Evolutionary conservation across 1,140 invertebrate genomes (phyloP).

Genomic region (Apis cerana): DNA sequence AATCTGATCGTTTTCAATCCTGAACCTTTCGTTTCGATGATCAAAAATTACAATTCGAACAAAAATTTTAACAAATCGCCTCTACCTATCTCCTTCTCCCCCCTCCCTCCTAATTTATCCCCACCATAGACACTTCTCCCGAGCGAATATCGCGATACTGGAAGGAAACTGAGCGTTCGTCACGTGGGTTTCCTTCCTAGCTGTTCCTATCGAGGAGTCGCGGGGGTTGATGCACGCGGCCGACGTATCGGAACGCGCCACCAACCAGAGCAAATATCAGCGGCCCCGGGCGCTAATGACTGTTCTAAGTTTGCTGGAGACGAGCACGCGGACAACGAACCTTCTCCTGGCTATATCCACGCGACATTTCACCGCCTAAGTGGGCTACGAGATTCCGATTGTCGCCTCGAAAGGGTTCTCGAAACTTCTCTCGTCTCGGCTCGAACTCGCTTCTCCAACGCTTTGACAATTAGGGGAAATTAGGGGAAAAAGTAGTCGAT

Average conservation of each 20-base stretch:
- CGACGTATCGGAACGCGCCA: slow-evolving; percentile 11
- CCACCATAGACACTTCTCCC: no score
- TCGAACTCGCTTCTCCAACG: neutral
- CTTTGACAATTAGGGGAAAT: neutral
- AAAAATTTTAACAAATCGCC: no score
- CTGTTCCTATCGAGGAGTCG: neutral
- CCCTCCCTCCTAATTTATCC: no score
- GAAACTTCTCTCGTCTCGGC: neutral
- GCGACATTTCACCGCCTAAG: slow-evolving; percentile 36
- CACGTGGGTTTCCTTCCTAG: neutral
- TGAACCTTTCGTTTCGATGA: no score
- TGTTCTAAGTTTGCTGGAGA: slow-evolving; percentile 72
- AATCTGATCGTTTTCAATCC: no score
- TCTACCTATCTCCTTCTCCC: no score
- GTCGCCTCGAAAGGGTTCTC: slow-evolving; percentile 14
- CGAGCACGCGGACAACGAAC: slow-evolving; percentile 70
- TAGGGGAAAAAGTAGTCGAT: no score
- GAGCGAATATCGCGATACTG: neutral
- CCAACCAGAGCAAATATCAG: slow-evolving; percentile 62
- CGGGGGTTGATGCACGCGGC: neutral
- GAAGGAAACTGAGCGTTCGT: neutral
- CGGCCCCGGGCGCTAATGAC: slow-evolving; percentile 68
- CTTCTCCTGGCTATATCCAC: slow-evolving; percentile 43
- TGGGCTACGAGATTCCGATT: slow-evolving; percentile 39
- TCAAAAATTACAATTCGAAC: no score